phyloP scores from a whole-genome alignment of 2,888 invertebrate genomes.

The Drosophila kokeensis region DNA sequence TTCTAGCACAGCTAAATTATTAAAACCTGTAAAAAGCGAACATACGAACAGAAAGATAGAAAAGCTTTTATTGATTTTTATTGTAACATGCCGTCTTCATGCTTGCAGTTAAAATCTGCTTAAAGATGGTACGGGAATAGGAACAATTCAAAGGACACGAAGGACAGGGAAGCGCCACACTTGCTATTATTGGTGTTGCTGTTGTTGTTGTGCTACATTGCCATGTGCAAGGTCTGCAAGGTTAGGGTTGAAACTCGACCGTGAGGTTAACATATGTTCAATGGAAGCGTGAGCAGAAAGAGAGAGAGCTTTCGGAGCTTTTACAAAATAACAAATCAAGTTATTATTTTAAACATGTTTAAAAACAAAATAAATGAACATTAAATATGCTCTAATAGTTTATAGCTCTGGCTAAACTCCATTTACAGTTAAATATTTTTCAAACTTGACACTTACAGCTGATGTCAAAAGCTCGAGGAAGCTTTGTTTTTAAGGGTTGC shows the following conservation, averaged over 20 bases:
- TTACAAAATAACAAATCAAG: not conserved
- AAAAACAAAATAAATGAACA: not conserved
- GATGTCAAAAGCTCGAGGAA: constrained; percentile 43
- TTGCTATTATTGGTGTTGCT: constrained; percentile 18
- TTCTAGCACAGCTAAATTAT: constrained; percentile 55
- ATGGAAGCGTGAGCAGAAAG: constrained; percentile 33
- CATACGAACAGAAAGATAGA: constrained; percentile 15
- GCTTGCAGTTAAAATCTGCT: constrained; percentile 52
- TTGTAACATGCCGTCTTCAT: constrained; percentile 23
- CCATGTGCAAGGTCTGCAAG: constrained; percentile 64
- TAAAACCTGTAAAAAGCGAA: constrained; percentile 55
- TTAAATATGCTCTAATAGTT: not conserved
- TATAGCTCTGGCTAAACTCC: not conserved
- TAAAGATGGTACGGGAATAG: constrained; percentile 22
- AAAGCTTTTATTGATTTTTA: constrained; percentile 73
- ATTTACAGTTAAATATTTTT: not conserved
- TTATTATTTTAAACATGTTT: not conserved
- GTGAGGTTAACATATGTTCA: constrained; percentile 64
- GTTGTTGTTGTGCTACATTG: constrained; percentile 49
- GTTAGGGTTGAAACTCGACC: constrained; percentile 71
- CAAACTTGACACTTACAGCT: constrained; percentile 44
- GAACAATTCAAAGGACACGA: constrained; percentile 16
- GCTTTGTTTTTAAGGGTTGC: constrained; percentile 55
- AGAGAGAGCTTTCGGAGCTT: constrained; percentile 45
- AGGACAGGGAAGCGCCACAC: constrained; percentile 18